phyloP scores from a whole-genome alignment of 53 echinoderm and acorn worm genomes.

The Astropecten irregularis region DNA sequence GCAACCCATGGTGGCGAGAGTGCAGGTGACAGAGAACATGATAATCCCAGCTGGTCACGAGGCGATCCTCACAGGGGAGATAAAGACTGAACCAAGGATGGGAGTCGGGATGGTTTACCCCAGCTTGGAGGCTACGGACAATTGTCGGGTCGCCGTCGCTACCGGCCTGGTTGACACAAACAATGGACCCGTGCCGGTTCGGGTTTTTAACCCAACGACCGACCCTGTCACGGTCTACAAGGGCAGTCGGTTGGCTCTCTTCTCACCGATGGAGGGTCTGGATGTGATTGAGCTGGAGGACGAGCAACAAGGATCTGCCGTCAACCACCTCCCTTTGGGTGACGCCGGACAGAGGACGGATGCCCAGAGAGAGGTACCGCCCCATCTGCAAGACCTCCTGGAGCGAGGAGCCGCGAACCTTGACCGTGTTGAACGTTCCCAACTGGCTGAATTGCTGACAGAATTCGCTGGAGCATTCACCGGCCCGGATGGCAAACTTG shows the following conservation, averaged over 20 bases:
- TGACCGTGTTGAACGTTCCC: neutral
- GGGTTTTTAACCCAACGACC: neutral
- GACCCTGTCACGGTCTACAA: conserved; percentile 7
- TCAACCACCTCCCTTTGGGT: neutral
- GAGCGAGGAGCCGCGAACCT: neutral
- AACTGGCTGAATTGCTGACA: neutral
- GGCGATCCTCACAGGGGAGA: neutral
- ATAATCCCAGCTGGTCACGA: conserved; percentile 10
- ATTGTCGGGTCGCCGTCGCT: neutral
- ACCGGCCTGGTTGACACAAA: conserved; percentile 18
- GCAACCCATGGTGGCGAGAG: neutral
- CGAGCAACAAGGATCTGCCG: no score
- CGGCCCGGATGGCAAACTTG: neutral
- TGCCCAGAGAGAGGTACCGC: neutral
- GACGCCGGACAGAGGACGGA: neutral
- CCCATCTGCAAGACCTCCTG: neutral
- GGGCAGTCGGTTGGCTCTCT: neutral
- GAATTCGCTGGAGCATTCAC: neutral
- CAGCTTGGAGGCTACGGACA: conserved; percentile 4
- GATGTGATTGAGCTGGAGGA: neutral
- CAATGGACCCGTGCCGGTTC: neutral
- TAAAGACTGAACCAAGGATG: neutral
- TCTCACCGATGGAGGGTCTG: neutral
- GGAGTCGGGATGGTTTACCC: conserved; percentile 3
- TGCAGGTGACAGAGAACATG: neutral